Conservation (phyloP, 2,797 vertebrate species). For the Peromyscus eremicus region DNA sequence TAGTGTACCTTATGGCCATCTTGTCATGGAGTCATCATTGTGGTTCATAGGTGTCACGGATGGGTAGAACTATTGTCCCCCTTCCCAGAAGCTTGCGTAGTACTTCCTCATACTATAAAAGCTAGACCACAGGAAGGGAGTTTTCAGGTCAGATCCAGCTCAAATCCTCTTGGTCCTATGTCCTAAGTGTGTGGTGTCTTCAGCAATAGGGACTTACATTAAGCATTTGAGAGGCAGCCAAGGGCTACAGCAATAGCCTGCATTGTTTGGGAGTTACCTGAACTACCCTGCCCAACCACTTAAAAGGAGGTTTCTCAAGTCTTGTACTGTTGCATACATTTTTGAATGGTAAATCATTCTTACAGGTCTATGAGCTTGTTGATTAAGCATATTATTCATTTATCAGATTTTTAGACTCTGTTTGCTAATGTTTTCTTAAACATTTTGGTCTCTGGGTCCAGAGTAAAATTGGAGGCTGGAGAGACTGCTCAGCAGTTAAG, state of each 20-base stretch:
- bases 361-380: neutral
- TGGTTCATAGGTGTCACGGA: neutral
- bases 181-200: neutral
- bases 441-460: constrained; percentile 17
- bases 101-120: neutral
- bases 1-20: neutral
- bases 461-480: neutral
- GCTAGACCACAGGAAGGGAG: neutral
- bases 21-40: no score
- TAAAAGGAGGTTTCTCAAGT: neutral
- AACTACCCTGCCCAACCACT: neutral
- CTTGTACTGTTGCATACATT: neutral
- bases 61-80: neutral
- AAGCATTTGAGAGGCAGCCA: neutral
- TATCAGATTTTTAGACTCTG: neutral
- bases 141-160: neutral
- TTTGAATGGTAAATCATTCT: constrained; percentile 38
- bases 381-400: neutral
- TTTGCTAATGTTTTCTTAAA: constrained; percentile 15
- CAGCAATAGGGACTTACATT: neutral
- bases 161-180: neutral
- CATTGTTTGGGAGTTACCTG: neutral
- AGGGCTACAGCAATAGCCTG: no score
- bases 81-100: neutral
- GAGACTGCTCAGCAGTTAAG: neutral